Base-by-base conservation (phyloP, 2,888 invertebrate genomes). In the Micoletzkya japonica region DNA sequence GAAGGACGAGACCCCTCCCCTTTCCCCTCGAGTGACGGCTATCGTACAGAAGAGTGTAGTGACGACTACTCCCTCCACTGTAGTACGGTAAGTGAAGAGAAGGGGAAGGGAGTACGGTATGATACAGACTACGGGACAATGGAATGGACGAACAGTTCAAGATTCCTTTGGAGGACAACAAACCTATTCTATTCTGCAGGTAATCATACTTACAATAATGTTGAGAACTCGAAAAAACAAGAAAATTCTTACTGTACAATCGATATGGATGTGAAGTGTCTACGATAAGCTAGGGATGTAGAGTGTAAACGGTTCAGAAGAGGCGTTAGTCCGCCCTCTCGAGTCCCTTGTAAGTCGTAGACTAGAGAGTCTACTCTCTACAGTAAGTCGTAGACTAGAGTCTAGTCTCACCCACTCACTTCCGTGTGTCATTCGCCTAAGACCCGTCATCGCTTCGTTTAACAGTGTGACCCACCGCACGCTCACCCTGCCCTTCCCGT, bases 121-220 rank as follows among this genome's bases (percentile, higher is more conserved):
- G n/a, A n/a, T n/a, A n/a, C n/a, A n/a, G n/a, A n/a, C 10, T 68
- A 32, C 37, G 58, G 32, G 57, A 68, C 32, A 57, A 57, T 66
- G 32, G 32, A 30, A 52, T 54, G 2, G 59, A 70, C 20, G 75
- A 77, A 28, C 74, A 74, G 28, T 75, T 79, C 63, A 71, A 76
- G 37, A 77, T 79, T 50, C 79, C 79, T n/a, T 66, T 79, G 28
- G 77, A 79, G 66, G 79, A 79, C 70, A 78, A 78, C 71, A 79
- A 79, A 66, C 79, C 79, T 6, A 57, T 79, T 44, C 71, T 79
- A 10, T 79, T 79, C 68, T 79, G 77, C 70, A 76, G 77, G 75
- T 75, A 59, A 63, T 4, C 34, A 2, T 17, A 6, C 10, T 32
- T 39, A 26, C 7, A 52, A n/a, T 63, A 3, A 14, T 0, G 36